A percentile compares a stretch with the other conserved stretches of the same genome.
phyloP scores from a whole-genome alignment of 2,888 invertebrate genomes.

The Vesta saturnalis region DNA sequence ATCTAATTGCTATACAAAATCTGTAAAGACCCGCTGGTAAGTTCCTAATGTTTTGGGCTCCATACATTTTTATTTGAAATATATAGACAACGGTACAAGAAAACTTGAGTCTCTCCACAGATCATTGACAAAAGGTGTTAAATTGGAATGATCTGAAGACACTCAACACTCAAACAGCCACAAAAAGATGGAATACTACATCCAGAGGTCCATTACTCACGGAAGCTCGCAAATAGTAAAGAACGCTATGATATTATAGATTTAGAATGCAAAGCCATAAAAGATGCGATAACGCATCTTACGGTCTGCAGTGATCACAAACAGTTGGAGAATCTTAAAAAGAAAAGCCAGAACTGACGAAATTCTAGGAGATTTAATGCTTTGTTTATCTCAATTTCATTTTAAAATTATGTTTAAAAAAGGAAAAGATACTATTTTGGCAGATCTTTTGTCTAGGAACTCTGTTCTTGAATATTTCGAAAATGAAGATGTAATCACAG shows the following conservation, averaged over 20 bases:
- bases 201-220: slow-evolving; percentile 35
- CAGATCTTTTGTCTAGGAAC: too few relatives aligned
- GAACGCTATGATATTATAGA: slow-evolving; percentile 39
- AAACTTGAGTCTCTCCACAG: slow-evolving; percentile 30
- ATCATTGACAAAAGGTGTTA: slow-evolving; percentile 16
- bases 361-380: too few relatives aligned
- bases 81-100: slow-evolving; percentile 23
- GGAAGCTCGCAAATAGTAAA: slow-evolving; percentile 43
- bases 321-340: too few relatives aligned
- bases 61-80: slow-evolving; percentile 20
- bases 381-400: too few relatives aligned
- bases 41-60: slow-evolving; percentile 26
- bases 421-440: too few relatives aligned
- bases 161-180: slow-evolving; percentile 30
- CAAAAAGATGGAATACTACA: slow-evolving; percentile 37
- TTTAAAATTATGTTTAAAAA: too few relatives aligned
- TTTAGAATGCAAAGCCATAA: slow-evolving; percentile 45
- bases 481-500: too few relatives aligned
- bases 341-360: too few relatives aligned
- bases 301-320: too few relatives aligned
- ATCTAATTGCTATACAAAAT: slow-evolving; percentile 30
- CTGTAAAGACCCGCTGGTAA: background rate
- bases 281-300: slow-evolving; percentile 43
- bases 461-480: too few relatives aligned
- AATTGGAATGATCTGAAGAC: slow-evolving; percentile 24